Conservation (phyloP, 2,888 invertebrate genomes). For the Pseudococcus viburni region DNA sequence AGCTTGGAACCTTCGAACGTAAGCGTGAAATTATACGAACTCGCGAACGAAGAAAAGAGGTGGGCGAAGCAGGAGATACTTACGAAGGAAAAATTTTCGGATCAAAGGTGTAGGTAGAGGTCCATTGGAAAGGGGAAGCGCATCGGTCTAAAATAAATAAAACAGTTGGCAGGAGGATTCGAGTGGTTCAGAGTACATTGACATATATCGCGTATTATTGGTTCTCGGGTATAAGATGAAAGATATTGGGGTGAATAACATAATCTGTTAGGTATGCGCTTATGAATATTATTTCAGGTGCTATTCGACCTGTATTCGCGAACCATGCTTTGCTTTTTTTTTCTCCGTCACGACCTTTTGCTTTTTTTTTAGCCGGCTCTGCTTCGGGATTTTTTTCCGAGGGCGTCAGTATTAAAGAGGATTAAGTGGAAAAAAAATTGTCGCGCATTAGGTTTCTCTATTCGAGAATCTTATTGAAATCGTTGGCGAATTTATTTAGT, state of each 20-base stretch:
- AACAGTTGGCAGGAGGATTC: not conserved
- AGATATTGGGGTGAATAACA: constrained; percentile 47
- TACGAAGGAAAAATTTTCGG: not conserved
- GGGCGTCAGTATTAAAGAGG: not conserved
- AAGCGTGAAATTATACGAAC: too few species aligned
- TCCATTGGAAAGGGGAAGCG: not conserved
- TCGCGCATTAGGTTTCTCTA: not conserved
- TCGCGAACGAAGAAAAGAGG: not conserved
- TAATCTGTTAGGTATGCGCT: constrained; percentile 64
- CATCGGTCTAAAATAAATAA: constrained; percentile 3
- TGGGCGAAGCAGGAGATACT: too few species aligned
- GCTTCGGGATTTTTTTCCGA: not conserved
- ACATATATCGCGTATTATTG: constrained; percentile 16
- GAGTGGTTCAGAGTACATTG: constrained; percentile 19
- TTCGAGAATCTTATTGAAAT: not conserved
- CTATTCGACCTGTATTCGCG: constrained; percentile 41
- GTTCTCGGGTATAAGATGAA: constrained; percentile 11
- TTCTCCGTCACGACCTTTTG: not conserved
- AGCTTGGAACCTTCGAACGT: too few species aligned
- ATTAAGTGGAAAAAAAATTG: constrained; percentile 8
- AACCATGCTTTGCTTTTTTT: not conserved
- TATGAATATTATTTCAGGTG: constrained; percentile 66
- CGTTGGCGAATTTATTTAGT: constrained; percentile 2
- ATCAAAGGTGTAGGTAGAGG: not conserved
- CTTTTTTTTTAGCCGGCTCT: not conserved